Evolutionary conservation across 2,113 vertebrate species (phyloP).

Genomic region (Solea senegalensis): DNA sequence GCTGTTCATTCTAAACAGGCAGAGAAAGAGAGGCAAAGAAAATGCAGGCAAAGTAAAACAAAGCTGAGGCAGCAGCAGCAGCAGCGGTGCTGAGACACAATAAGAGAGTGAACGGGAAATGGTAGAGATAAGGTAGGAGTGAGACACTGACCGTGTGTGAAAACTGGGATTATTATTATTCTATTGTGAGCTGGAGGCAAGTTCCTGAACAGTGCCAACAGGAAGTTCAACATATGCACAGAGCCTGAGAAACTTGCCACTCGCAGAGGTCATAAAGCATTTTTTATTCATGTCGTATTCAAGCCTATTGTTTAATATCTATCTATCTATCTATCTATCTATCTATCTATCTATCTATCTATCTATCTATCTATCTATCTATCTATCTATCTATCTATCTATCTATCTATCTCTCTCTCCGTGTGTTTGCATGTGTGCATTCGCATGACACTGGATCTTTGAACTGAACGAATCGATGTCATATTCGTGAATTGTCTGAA

Average conservation of each 20-base stretch:
- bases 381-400: too few relatives aligned
- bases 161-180: background rate
- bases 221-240: conserved; percentile 78
- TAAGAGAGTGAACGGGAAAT: conserved; percentile 15
- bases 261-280: conserved; percentile 52
- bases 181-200: conserved; percentile 17
- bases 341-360: too few relatives aligned
- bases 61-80: conserved; percentile 4
- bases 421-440: too few relatives aligned
- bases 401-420: too few relatives aligned
- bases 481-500: too few relatives aligned
- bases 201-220: conserved; percentile 46
- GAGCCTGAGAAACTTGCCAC: conserved; percentile 40
- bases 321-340: too few relatives aligned
- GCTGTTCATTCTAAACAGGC: conserved; percentile 64
- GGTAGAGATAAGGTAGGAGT: conserved; percentile 32
- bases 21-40: conserved; percentile 19
- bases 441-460: too few relatives aligned
- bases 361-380: too few relatives aligned
- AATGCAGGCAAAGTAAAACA: conserved; percentile 12
- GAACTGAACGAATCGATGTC: too few relatives aligned
- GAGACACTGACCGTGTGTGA: conserved; percentile 12
- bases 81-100: conserved; percentile 15
- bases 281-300: background rate
- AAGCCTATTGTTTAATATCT: too few relatives aligned